These are phyloP conservation scores for Phoenicopterus ruber DNA, from an alignment of 2,113 vertebrate genomes.

Conservation along the genomic window DNA sequence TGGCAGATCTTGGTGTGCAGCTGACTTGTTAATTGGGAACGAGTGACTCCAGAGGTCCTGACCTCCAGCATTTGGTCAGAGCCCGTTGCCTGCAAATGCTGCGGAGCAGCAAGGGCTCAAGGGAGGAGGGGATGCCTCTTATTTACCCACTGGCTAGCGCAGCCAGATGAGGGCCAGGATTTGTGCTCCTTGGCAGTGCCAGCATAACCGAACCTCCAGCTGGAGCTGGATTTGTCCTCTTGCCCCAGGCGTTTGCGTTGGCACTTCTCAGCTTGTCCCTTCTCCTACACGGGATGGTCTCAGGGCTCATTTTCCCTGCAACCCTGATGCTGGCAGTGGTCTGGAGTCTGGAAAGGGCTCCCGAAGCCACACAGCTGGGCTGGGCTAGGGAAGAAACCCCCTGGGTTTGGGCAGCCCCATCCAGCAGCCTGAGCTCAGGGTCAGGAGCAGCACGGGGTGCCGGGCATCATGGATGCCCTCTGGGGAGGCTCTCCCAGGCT, in stretches of 20 bases:
- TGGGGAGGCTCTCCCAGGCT: not conserved
- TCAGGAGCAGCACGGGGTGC: not conserved
- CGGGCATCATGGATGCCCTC: fast-evolving
- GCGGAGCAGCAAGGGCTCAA: fast-evolving
- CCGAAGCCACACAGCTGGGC: not conserved
- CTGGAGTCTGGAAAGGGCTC: not conserved
- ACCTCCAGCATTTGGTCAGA: not conserved
- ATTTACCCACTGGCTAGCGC: not conserved
- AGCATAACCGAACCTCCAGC: not conserved
- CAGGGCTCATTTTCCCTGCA: not conserved
- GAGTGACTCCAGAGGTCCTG: constrained; percentile 2
- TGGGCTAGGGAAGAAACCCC: not conserved
- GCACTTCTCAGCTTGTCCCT: not conserved
- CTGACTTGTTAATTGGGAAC: constrained; percentile 12
- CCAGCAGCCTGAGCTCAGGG: not conserved
- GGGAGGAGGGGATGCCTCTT: not conserved
- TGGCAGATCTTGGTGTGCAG: constrained; percentile 21
- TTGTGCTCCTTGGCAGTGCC: not conserved
- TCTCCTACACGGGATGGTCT: not conserved
- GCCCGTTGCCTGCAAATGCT: fast-evolving
- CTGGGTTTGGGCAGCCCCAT: not conserved
- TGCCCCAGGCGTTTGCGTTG: fast-evolving
- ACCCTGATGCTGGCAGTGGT: not conserved
- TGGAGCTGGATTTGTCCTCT: not conserved
- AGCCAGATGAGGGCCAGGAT: not conserved